Evolutionary conservation across 2,113 vertebrate genomes (phyloP).

Genomic region (Meles meles): DNA sequence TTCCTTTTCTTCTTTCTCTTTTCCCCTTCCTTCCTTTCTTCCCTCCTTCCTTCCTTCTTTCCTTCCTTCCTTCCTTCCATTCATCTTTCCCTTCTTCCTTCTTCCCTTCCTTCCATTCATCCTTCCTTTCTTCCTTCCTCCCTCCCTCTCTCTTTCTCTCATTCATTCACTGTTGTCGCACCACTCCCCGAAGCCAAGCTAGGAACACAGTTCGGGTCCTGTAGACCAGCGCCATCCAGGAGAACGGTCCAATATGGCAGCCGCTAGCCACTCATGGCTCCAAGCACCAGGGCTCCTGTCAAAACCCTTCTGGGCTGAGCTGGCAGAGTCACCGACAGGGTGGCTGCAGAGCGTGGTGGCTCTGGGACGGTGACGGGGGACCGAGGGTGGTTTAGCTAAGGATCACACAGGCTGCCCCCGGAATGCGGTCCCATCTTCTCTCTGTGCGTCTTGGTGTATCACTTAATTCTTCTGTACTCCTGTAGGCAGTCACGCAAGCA

Average conservation of each 20-base stretch:
- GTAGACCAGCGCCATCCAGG: fast-evolving
- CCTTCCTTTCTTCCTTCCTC: background rate
- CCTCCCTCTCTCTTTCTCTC: background rate
- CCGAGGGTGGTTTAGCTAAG: fast-evolving
- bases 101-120: background rate
- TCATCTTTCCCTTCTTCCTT: background rate
- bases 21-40: background rate
- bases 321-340: background rate
- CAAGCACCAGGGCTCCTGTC: background rate
- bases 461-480: fast-evolving
- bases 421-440: background rate
- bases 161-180: background rate
- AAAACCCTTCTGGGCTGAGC: background rate
- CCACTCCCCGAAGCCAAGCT: background rate
- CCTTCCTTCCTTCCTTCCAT: background rate
- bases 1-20: background rate
- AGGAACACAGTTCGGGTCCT: background rate
- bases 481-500: too few species aligned
- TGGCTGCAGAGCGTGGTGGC: background rate
- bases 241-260: background rate
- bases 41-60: background rate
- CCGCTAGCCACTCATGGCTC: background rate
- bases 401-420: background rate
- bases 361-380: background rate
- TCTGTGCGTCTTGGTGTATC: background rate